Evolutionary conservation across 2,797 vertebrate species (phyloP).

Genomic region (Falco naumanni): DNA sequence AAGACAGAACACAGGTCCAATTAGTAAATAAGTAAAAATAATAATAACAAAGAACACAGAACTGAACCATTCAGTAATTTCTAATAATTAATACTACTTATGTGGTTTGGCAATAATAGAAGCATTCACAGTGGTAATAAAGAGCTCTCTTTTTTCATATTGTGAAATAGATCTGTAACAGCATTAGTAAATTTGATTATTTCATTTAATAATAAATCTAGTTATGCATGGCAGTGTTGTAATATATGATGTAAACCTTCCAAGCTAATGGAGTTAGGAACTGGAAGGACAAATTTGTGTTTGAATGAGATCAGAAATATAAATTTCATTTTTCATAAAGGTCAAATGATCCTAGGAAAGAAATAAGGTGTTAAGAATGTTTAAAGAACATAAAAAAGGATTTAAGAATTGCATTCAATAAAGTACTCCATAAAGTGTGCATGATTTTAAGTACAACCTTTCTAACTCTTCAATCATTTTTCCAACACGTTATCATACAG

Average conservation of each 20-base stretch:
- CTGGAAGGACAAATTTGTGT: neutral
- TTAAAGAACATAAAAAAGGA: neutral
- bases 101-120: neutral
- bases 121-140: neutral
- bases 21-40: neutral
- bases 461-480: neutral
- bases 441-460: neutral
- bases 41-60: neutral
- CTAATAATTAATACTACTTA: neutral
- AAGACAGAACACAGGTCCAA: neutral
- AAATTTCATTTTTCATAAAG: neutral
- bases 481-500: neutral
- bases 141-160: neutral
- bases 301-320: neutral
- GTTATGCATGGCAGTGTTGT: neutral
- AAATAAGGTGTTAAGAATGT: neutral
- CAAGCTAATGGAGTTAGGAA: neutral
- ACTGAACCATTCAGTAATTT: neutral
- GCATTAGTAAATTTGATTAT: neutral
- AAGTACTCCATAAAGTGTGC: neutral
- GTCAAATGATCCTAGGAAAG: neutral
- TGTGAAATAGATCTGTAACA: neutral
- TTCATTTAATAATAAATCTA: neutral
- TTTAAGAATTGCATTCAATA: neutral
- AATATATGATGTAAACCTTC: neutral